Conservation (phyloP, 2,888 invertebrate genomes). For the Digitonthophagus gazella region DNA sequence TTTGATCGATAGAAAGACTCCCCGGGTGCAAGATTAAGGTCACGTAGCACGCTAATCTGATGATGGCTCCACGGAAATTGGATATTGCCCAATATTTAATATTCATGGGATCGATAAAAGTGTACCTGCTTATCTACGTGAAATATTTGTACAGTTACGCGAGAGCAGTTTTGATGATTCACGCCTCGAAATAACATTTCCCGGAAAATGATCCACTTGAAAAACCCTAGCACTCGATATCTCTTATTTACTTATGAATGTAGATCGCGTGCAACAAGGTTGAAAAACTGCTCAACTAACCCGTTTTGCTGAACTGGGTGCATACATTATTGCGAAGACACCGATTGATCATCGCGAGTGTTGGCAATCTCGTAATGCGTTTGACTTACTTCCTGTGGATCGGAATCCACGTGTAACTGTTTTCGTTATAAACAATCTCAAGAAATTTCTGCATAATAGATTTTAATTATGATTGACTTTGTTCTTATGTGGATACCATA, state of each 20-base stretch:
- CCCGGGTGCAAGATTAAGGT: not conserved
- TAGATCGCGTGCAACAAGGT: too few species aligned
- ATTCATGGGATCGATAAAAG: not conserved
- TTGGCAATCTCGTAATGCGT: not conserved
- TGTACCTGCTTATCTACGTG: not conserved
- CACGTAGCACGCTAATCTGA: not conserved
- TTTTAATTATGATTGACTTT: too few species aligned
- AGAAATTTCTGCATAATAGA: too few species aligned
- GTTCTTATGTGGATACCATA: not conserved
- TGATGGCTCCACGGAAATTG: conserved; percentile 5
- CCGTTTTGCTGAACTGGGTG: too few species aligned
- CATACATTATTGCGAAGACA: not conserved
- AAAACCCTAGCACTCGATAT: not conserved
- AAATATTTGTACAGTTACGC: too few species aligned
- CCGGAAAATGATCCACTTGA: not conserved
- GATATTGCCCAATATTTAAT: not conserved
- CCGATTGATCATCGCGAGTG: not conserved
- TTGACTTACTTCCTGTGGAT: not conserved
- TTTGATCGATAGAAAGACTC: conserved; percentile 8
- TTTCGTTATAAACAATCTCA: not conserved
- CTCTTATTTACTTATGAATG: too few species aligned
- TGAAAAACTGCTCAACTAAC: too few species aligned
- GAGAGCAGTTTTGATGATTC: not conserved
- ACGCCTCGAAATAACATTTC: not conserved
- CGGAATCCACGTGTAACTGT: not conserved